Evolutionary conservation across 1,140 invertebrate species (phyloP).

Genomic region (Tribolium castaneum): DNA sequence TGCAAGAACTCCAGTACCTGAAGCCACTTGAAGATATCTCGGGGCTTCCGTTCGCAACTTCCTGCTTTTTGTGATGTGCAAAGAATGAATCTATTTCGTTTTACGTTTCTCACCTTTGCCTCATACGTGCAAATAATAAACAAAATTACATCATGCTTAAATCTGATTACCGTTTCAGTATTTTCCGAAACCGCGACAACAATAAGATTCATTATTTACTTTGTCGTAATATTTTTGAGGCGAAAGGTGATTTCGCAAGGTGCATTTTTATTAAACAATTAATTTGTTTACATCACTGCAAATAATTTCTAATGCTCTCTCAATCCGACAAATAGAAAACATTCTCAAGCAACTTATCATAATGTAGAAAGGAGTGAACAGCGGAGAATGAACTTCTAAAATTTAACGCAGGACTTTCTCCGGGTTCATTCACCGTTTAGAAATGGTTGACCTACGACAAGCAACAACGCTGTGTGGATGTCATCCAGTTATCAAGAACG

Average conservation of each 20-base stretch:
- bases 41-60: neutral
- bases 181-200: neutral
- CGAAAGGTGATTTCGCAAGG: conserved; percentile 13
- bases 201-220: conserved; percentile 13
- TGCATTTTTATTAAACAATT: conserved; percentile 32
- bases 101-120: neutral
- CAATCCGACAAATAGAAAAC: conserved; percentile 17
- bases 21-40: neutral
- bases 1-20: neutral
- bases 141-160: neutral
- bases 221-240: conserved; percentile 16
- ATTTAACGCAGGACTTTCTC: conserved; percentile 30
- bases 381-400: conserved; percentile 29
- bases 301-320: conserved; percentile 29
- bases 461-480: conserved; percentile 22
- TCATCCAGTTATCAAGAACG: neutral
- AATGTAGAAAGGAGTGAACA: conserved; percentile 24
- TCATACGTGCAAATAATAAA: neutral
- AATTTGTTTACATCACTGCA: conserved; percentile 33
- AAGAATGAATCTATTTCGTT: neutral
- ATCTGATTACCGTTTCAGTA: neutral
- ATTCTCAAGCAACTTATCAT: conserved; percentile 23
- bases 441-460: conserved; percentile 35
- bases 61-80: neutral
- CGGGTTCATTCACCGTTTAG: conserved; percentile 29